phyloP scores from a whole-genome alignment of 2,797 vertebrate species.

The Hozukius guyotensis region DNA sequence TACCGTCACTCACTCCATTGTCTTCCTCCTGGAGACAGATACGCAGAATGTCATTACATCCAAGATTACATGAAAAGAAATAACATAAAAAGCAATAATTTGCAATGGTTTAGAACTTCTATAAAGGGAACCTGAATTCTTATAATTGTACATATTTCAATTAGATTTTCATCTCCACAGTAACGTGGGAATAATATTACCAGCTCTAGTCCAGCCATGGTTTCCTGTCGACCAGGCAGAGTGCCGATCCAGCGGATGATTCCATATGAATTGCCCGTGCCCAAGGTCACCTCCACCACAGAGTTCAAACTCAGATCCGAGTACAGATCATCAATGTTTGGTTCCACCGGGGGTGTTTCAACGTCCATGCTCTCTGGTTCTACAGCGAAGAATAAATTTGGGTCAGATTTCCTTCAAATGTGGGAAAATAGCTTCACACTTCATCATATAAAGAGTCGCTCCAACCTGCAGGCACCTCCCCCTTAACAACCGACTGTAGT shows the following conservation, averaged over 20 bases:
- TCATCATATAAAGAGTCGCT: not conserved
- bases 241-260: constrained; percentile 89
- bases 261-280: constrained; percentile 71
- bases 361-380: constrained; percentile 49
- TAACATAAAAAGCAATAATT: not conserved
- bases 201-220: constrained; percentile 88
- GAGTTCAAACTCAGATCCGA: constrained; percentile 76
- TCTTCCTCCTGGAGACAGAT: constrained; percentile 81
- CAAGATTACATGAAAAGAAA: not conserved
- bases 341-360: not conserved
- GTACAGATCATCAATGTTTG: not conserved
- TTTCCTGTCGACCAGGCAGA: constrained; percentile 59
- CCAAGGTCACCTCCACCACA: constrained; percentile 84
- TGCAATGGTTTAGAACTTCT: not conserved
- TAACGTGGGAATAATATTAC: constrained; percentile 67
- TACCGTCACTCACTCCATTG: constrained; percentile 80
- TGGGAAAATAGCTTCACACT: not conserved
- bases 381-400: not conserved
- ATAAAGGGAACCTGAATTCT: not conserved
- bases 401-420: not conserved
- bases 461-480: constrained; percentile 78
- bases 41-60: not conserved
- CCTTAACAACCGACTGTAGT: constrained; percentile 76
- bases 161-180: not conserved
- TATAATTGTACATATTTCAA: not conserved